Evolutionary conservation across 2,888 invertebrate species (phyloP).

Genomic region (Carcina quercana): DNA sequence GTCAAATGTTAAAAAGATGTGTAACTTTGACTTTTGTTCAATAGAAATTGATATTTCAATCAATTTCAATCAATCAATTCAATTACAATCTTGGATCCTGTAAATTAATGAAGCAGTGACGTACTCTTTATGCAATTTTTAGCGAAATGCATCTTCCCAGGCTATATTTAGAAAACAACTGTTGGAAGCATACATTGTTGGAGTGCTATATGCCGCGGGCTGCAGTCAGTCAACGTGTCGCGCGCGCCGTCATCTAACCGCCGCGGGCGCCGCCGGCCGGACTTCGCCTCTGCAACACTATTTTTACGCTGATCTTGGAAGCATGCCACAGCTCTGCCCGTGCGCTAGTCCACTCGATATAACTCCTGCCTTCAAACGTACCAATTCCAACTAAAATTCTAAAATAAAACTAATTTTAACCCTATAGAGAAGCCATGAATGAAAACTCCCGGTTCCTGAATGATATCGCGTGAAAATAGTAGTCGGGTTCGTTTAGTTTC

Average conservation of each 20-base stretch:
- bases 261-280: constrained; percentile 43
- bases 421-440: constrained; percentile 36
- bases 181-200: no score
- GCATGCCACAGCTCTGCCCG: constrained; percentile 69
- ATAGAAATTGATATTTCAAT: no score
- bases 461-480: constrained; percentile 47
- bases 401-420: constrained; percentile 5
- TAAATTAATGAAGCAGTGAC: neutral
- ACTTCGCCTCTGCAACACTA: constrained; percentile 60
- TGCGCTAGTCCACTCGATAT: constrained; percentile 77
- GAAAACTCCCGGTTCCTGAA: constrained; percentile 38
- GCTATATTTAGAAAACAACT: no score
- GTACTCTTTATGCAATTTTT: no score
- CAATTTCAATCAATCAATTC: no score
- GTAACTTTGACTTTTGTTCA: no score
- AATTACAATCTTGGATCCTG: neutral
- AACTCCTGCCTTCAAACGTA: constrained; percentile 69
- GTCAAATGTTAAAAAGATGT: no score
- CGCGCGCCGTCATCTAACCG: constrained; percentile 37
- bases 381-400: constrained; percentile 41
- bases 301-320: constrained; percentile 66
- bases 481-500: no score
- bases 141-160: no score
- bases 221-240: neutral
- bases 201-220: no score